phyloP scores from a whole-genome alignment of 2,113 vertebrate genomes.

The Catagonus wagneri region DNA sequence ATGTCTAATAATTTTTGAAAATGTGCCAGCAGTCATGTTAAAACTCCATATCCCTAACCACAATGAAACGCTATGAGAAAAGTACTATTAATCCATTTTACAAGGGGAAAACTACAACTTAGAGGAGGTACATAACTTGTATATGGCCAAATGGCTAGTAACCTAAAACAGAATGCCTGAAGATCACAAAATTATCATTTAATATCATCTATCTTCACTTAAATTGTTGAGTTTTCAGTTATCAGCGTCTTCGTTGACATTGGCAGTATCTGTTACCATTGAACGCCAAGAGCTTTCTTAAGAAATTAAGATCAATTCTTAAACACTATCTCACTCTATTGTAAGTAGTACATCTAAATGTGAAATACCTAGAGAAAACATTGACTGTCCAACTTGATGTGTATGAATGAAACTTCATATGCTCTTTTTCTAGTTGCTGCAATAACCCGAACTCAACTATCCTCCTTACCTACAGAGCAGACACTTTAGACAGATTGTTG shows the following conservation, averaged over 20 bases:
- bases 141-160: background rate
- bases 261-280: background rate
- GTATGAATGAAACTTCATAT: background rate
- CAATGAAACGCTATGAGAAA: background rate
- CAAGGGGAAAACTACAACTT: background rate
- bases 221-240: background rate
- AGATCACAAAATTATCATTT: background rate
- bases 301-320: slow-evolving; percentile 18
- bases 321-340: background rate
- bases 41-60: background rate
- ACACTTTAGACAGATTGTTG: background rate
- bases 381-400: background rate
- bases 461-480: background rate
- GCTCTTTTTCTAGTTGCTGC: background rate
- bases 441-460: background rate
- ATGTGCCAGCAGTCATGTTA: background rate
- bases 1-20: background rate
- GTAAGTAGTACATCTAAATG: background rate
- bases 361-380: background rate
- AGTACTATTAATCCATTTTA: background rate
- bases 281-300: background rate
- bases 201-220: background rate
- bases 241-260: background rate
- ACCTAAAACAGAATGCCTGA: background rate
- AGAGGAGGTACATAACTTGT: background rate